Conservation (phyloP, 2,113 vertebrate genomes). For the Malurus melanocephalus region DNA sequence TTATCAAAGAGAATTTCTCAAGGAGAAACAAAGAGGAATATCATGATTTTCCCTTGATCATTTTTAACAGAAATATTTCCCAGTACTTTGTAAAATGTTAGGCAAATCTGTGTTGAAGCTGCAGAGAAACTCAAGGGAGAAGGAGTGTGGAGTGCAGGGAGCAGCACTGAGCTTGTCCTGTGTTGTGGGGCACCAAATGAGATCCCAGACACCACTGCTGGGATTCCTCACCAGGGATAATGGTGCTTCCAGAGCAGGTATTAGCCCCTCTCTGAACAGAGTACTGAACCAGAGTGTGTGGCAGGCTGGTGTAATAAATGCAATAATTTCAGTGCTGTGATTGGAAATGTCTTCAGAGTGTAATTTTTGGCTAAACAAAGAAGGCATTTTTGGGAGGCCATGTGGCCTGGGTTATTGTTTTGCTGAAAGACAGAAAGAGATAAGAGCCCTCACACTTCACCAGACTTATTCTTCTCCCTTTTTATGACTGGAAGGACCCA, state of each 20-base stretch:
- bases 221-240: background rate
- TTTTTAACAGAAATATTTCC: background rate
- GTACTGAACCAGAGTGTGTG: background rate
- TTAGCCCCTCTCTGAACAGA: background rate
- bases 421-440: background rate
- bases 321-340: background rate
- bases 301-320: background rate
- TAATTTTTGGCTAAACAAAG: slow-evolving; percentile 10
- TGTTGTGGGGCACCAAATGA: background rate
- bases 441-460: background rate
- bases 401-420: background rate
- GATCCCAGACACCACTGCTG: background rate
- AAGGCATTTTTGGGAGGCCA: background rate
- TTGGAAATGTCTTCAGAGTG: background rate
- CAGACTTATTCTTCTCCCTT: background rate
- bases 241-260: background rate
- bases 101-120: background rate
- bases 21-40: background rate
- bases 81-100: background rate
- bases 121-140: background rate
- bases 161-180: background rate
- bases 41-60: background rate
- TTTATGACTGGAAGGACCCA: background rate
- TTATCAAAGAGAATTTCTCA: background rate
- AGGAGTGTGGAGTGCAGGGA: fast-evolving